Base-by-base conservation (phyloP, 2,888 invertebrate species). In the Alcis repandata region DNA sequence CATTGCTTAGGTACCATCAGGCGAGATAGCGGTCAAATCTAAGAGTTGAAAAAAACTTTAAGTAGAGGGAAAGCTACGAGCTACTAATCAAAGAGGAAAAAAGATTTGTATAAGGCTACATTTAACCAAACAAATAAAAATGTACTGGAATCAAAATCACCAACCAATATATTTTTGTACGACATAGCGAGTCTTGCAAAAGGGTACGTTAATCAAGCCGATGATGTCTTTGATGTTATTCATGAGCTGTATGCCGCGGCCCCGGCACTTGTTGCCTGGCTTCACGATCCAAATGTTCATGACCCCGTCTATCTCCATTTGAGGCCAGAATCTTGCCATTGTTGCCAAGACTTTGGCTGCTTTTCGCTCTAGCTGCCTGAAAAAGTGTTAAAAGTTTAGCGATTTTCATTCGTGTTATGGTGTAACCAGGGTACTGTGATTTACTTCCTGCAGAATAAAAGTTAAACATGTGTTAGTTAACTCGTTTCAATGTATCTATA, bases 241-340 rank as follows among this genome's bases (percentile, higher is more conserved):
- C 94, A 97, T 96, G 53, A 98, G 94, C 51, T 96, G 96, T 70
- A 99, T 98, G 54, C 98, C 98, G 79, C 97, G 94, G 0, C 99
- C 98, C 10, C 98, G 95, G 74, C 98, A 98, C 84, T 98, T 97
- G 77, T 98, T 98, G 0, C 98, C 98, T 0, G 98, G 98, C 85
- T 99, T 99, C 65, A 98, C 95, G 70, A 99, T 98, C 98, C 99
- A 99, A 73, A 98, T 95, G 87, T 98, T 98, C 64, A 95, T 94
- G 66, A 95, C 94, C 0, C 98, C 99, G 84, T 99, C 98, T 72
- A 97, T 94, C 38, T 96, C 95, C 73, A 97, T 95, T 83, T 98
- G 98, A 0, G 98, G 97, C 96, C 97, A 97, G 80, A 94, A 95
- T 63, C 94, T 95, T 15, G 94, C 91, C 76, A 98, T 94, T 48